phyloP scores from a whole-genome alignment of 2,888 invertebrate species.

The Melanargia galathea region DNA sequence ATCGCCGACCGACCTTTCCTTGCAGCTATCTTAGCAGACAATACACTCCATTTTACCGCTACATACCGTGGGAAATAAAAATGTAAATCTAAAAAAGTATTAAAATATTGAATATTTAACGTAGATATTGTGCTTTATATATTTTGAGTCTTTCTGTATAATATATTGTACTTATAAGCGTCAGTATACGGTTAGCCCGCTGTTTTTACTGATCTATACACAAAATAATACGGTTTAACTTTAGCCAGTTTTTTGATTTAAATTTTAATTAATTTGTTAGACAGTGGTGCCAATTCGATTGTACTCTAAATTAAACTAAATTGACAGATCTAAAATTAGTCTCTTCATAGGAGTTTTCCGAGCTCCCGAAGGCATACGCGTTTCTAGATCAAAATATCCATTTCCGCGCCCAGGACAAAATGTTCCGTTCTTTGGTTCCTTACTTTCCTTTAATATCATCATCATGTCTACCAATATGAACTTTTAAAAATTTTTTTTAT shows the following conservation, averaged over 20 bases:
- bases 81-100: not conserved
- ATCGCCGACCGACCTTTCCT: conserved; percentile 62
- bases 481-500: not conserved
- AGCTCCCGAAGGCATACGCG: not conserved
- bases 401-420: not conserved
- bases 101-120: not conserved
- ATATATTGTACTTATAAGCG: not conserved
- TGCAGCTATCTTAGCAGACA: conserved; percentile 47
- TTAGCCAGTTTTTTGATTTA: not conserved
- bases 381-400: not conserved
- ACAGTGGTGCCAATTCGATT: too few species aligned
- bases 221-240: not conserved
- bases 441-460: too few species aligned
- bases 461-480: not conserved
- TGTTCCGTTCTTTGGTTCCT: not conserved
- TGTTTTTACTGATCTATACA: not conserved
- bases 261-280: not conserved
- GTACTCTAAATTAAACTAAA: too few species aligned
- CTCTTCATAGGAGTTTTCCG: not conserved
- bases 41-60: conserved; percentile 48
- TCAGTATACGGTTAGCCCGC: not conserved
- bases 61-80: not conserved
- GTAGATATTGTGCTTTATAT: not conserved
- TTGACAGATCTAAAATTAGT: too few species aligned
- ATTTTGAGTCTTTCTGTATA: not conserved